Conservation (phyloP, 2,113 vertebrate genomes). For the Sturnira hondurensis region DNA sequence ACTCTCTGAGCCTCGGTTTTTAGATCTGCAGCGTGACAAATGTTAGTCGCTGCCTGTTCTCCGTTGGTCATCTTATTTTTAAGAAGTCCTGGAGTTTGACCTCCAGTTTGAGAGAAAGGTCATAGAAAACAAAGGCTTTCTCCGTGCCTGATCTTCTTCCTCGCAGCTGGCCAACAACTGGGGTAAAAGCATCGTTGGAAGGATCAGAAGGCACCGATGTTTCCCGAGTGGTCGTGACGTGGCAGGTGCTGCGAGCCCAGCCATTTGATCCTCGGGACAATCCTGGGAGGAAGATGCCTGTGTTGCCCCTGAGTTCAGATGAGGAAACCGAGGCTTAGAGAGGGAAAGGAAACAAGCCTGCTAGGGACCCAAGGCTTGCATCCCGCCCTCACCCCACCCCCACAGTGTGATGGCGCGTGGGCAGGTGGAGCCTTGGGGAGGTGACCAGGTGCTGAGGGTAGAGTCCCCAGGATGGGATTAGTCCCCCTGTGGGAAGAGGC, state of each 20-base stretch:
- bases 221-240: accelerated
- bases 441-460: neutral
- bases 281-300: accelerated
- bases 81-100: neutral
- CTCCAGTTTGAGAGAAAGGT: neutral
- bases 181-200: no score
- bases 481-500: neutral
- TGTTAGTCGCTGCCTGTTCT: neutral
- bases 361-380: neutral
- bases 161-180: neutral
- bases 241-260: neutral
- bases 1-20: neutral
- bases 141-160: no score
- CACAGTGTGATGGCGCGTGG: neutral
- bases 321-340: no score
- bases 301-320: no score
- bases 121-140: neutral
- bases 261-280: accelerated
- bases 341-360: neutral
- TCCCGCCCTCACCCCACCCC: neutral
- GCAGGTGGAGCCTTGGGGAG: neutral
- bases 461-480: neutral
- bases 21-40: neutral
- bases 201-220: accelerated
- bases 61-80: neutral